Evolutionary conservation across 2,888 invertebrate species (phyloP).

Genomic region (Drosophila greeni): DNA sequence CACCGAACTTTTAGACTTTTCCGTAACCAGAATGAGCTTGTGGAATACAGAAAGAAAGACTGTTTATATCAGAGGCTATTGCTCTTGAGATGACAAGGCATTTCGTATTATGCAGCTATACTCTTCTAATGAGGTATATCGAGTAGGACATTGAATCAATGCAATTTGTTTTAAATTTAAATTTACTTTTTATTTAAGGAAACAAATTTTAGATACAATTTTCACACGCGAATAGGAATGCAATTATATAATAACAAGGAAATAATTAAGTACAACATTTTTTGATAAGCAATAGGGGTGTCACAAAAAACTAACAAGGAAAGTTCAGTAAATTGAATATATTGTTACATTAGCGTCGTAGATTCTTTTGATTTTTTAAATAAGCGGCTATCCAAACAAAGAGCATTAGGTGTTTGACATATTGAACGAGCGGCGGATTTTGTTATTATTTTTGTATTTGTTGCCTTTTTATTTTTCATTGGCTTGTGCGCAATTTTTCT

Average conservation of each 20-base stretch:
- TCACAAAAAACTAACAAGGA: neutral
- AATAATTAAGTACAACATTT: neutral
- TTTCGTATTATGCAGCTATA: conserved; percentile 50
- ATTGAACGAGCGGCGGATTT: conserved; percentile 19
- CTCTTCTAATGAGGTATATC: conserved; percentile 27
- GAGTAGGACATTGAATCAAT: neutral
- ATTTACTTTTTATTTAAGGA: neutral
- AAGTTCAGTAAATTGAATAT: neutral
- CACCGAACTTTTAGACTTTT: conserved; percentile 69
- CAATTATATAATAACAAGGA: neutral
- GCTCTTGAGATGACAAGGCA: conserved; percentile 67
- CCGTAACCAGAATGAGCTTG: conserved; percentile 30
- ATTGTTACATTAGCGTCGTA: neutral
- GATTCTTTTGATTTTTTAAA: neutral
- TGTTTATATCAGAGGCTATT: conserved; percentile 69
- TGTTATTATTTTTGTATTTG: conserved; percentile 56
- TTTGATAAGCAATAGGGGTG: neutral
- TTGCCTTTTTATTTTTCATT: conserved; percentile 53
- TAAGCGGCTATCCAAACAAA: conserved; percentile 16
- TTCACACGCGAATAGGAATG: neutral
- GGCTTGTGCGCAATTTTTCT: conserved; percentile 69
- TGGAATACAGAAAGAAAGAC: conserved; percentile 51
- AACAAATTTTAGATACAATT: neutral
- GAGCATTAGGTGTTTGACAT: conserved; percentile 39
- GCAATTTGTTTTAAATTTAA: neutral